Base-by-base conservation (phyloP, 2,888 invertebrate genomes). In the Cheilosia impressa region DNA sequence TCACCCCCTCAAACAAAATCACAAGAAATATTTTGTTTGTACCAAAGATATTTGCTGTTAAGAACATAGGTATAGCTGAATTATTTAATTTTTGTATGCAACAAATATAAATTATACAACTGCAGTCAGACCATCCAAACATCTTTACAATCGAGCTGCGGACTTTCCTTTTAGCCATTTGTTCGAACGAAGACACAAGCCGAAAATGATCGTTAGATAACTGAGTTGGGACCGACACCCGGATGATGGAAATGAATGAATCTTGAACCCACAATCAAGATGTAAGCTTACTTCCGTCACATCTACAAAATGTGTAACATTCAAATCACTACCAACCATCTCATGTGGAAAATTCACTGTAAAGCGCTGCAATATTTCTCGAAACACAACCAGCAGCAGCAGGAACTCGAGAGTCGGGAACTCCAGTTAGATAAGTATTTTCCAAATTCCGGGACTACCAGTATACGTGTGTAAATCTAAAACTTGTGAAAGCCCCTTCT, bases 371-470 rank as follows among this genome's bases (percentile, higher is more conserved):
- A 38, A 60, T 66, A 77, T 58, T 57, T 50, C 31, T 34, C 50
- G 4, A 34, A 60, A 43, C 31, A 47, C 31, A 63, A 53, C 24
- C 63, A 45, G 3, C 38, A 34, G 10, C 38, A 65, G 24, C 55
- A 41, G 66, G 83, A 83, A 83, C 72, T 55, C 38, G 24, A 7
- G 22, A 68, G 57, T 63, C 62, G 27, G 7, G 27, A 27, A 27
- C 6, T 9, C 62, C 22, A 72, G 13, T 62, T 43, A 62, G 83
- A 84, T 84, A 84, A 84, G 65, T 79, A 38, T 63, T 73, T 73
- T 58, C 63, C 50, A 69, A 69, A 73, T 78, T 69, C 83, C 79
- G 75, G 58, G 53, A 66, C 55, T 24, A 15, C 9, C 6, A 50
- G 13, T 15, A 17, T 55, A 53, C 53, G 60, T 69, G 52, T 63